Evolutionary conservation across 2,888 invertebrate species (phyloP).

Genomic region (Drosophila phalerata): DNA sequence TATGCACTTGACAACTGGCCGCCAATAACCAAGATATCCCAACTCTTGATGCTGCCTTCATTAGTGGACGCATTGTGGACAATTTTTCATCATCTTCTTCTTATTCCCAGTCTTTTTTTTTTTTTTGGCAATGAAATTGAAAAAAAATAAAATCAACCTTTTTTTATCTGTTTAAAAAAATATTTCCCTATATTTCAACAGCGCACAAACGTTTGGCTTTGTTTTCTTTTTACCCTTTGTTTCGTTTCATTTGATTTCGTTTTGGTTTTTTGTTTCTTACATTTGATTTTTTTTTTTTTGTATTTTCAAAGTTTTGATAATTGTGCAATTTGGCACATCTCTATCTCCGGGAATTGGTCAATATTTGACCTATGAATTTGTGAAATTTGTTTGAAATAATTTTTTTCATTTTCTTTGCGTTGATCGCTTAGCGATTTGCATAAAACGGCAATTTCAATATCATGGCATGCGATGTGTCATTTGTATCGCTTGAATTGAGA

Average conservation of each 20-base stretch:
- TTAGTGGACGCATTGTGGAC: slow-evolving; percentile 51
- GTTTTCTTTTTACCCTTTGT: slow-evolving; percentile 33
- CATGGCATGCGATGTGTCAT: slow-evolving; percentile 41
- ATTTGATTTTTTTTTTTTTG: slow-evolving; percentile 26
- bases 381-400: slow-evolving; percentile 54
- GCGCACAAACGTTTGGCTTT: slow-evolving; percentile 27
- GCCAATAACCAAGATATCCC: slow-evolving; percentile 11
- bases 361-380: slow-evolving; percentile 66
- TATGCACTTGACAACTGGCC: slow-evolving; percentile 59
- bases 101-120: not conserved
- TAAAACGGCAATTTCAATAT: slow-evolving; percentile 59
- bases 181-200: slow-evolving; percentile 31
- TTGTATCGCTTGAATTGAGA: slow-evolving; percentile 14
- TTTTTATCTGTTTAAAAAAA: slow-evolving; percentile 6
- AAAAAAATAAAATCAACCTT: not conserved
- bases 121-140: slow-evolving; percentile 41
- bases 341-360: slow-evolving; percentile 54
- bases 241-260: slow-evolving; percentile 23
- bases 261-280: not conserved
- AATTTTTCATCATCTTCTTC: slow-evolving; percentile 10
- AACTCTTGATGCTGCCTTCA: slow-evolving; percentile 47
- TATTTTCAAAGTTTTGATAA: slow-evolving; percentile 12
- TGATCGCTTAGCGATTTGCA: slow-evolving; percentile 51
- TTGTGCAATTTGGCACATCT: slow-evolving; percentile 72
- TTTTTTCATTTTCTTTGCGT: slow-evolving; percentile 26